Base-by-base conservation (phyloP, 2,113 vertebrate species). In the Syngnathus typhle region DNA sequence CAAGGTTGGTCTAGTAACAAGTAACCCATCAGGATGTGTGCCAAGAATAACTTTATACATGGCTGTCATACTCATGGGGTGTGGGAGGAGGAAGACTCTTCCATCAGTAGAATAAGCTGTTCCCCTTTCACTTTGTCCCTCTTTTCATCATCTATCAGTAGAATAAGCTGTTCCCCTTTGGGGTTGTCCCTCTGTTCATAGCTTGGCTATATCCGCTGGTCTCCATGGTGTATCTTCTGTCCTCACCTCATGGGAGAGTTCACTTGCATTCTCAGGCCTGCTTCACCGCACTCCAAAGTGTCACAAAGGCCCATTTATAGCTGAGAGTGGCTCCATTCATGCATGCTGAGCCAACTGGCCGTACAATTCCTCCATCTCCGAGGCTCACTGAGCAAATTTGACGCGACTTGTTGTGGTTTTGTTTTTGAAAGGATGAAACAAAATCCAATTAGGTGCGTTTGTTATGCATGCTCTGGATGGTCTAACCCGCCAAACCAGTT, bases 231-330 rank as follows among this genome's bases (percentile, higher is more conserved):
- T 71, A 73, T 85, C 73, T 79, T 77, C 77, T 71, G 82, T 78
- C 74, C 80, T 81, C 87, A 89, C 89, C 86, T 90, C 87, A 87
- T 86, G 84, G 86, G 87, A 90, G 86, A 90, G 87, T 89, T 83
- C 75, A 69, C 76, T 84, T 76, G 83, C 85, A 79, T 85, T 87
- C 80, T 83, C 82, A 85, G 78, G 77, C 85, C 78, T 72, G 81
- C 73, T 77, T 83, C 54, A 16, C 75, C 77, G 77, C 58, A 69
- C 79, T 85, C 70, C 82, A 75, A 77, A 86, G 70, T 74, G 65
- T 56, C 79, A 92, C 88, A 92, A 90, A 90, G 89, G 75, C 77
- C 82, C 83, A 87, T 91, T 92, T 88, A 54, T 49, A 81, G 80
- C 79, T 44, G 54, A 89, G 86, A 88, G 84, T 86, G 82, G 78